phyloP scores from a whole-genome alignment of 2,797 vertebrate species.

The Lepidocolaptes lacrymiger region DNA sequence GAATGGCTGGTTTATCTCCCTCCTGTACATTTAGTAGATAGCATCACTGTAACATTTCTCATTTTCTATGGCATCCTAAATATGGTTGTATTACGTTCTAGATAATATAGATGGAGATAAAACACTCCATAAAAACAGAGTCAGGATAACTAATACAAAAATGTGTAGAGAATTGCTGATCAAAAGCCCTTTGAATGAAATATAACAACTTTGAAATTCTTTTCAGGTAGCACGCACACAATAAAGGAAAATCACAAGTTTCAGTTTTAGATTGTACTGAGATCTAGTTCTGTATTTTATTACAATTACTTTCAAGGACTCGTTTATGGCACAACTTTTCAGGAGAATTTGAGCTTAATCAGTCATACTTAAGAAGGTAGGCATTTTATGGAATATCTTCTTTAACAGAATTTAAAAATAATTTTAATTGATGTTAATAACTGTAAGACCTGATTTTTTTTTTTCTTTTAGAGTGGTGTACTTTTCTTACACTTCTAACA shows the following conservation, averaged over 20 bases:
- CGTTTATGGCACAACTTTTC: neutral
- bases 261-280: neutral
- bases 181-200: neutral
- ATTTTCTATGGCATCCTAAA: neutral
- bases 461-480: neutral
- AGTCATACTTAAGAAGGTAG: neutral
- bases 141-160: neutral
- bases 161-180: neutral
- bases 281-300: neutral
- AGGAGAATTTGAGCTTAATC: neutral
- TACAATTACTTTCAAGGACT: neutral
- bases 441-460: neutral
- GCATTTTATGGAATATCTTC: neutral
- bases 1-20: neutral
- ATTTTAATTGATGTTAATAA: neutral
- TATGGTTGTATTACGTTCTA: neutral
- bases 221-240: neutral
- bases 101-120: neutral
- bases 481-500: neutral
- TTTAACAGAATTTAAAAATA: neutral
- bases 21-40: neutral
- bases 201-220: neutral
- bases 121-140: neutral
- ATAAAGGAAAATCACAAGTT: neutral
- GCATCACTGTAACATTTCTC: neutral